Base-by-base conservation (phyloP, 92 coral and sea anemone species). In the Zoanthus sociatus region DNA sequence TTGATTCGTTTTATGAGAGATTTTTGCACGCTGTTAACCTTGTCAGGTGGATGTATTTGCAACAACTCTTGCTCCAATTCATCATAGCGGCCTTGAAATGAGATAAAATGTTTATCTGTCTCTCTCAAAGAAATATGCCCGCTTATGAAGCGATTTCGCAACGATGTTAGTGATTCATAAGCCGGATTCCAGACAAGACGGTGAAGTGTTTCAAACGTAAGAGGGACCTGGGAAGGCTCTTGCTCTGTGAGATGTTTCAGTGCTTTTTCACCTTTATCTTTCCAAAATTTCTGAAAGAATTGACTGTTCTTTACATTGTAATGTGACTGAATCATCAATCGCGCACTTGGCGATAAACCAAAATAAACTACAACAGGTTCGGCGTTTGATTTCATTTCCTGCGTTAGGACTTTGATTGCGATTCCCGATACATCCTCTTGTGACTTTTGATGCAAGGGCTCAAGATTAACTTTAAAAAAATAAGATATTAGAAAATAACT, bases 201-300 rank as follows among this genome's bases (percentile, higher is more conserved):
- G 46, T 79, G 51, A 8, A 95, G 88, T 31, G 56, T 89, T 18
- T 92, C 90, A 58, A 96, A 47, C 16, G 72, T 70, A 31, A 94
- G 87, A 1, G 1, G 54, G 4, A 30, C 51, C 11, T 86, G 84
- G 0, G 66, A 60, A 16, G 79, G 78, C 15, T 60, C 70, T 45
- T 79, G 84, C 82, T 87, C 79, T 14, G 86, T 77, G 26, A 48
- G 30, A 9, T 0, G 71, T 21, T 79, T 67, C 13, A 70, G 42
- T 30, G 87, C 79, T 54, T 92, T 84, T 33, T 71, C 58, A n/a
- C 96, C 87, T 15, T 73, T 76, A 21, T 87, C 77, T 10, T 32
- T 76, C 98, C 98, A 96, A 44, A 94, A 78, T n/a, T 72, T 79
- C 66, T 69, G 92, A 48, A 96, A 92, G 16, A 96, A 72, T 18